Base-by-base conservation (phyloP, 2,888 invertebrate genomes). In the Odontocerum albicorne region DNA sequence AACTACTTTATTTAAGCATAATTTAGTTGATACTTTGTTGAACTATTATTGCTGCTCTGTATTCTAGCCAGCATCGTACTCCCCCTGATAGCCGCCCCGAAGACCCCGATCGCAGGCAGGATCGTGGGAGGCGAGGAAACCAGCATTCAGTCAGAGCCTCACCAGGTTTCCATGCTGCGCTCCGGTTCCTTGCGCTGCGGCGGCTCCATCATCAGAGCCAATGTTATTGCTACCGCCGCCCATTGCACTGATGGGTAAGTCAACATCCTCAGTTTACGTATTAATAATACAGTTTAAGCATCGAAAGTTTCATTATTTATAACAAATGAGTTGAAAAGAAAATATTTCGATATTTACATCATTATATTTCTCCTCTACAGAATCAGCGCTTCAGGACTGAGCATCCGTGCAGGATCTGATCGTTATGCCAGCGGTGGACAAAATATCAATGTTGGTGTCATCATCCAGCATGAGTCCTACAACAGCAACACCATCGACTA, bases 181-280 rank as follows among this genome's bases (percentile, higher is more conserved):
- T 58, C 65, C 1, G 50, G 12, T 43, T 42, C 31, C 21, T 74
- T 75, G 52, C 66, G 65, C 1, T 78, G 78, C 64, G 78, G 78
- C 20, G 76, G 72, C 2, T 66, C 69, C 10, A 62, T 77, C 22
- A 67, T 78, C 22, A 64, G 65, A 4, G 47, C 62, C 2, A 67
- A 62, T 43, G 67, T 68, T 2, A 55, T 73, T n/a, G 63, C 76
- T 12, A 73, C 75, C 22, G 77, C 77, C 42, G 77, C 71, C 4
- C 77, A 78, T 60, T 78, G 78, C 60, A 70, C 67, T 42, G 15
- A 43, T 8, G 53, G 55, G 60, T 61, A 46, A n/a, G n/a, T n/a
- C n/a, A n/a, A n/a, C n/a, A n/a, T n/a, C n/a, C n/a, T n/a, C n/a
- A n/a, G n/a, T n/a, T n/a, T n/a, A n/a, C n/a, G n/a, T n/a, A n/a